Evolutionary conservation across 2,113 vertebrate species (phyloP).

Genomic region (Pituophis catenifer): DNA sequence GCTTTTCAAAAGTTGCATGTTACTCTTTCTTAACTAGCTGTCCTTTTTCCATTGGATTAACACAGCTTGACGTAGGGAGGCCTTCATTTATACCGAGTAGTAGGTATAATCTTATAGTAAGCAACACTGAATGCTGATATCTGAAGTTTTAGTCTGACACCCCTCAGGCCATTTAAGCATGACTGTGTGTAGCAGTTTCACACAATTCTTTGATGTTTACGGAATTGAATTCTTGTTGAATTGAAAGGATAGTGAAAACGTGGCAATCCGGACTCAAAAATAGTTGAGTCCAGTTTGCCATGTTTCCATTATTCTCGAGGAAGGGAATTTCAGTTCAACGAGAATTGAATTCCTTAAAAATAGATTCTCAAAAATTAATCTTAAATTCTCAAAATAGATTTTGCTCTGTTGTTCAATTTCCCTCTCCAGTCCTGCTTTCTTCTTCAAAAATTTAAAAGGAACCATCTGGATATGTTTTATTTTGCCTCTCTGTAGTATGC

Average conservation of each 20-base stretch:
- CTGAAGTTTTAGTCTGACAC: neutral
- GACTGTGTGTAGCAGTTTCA: neutral
- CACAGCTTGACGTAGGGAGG: neutral
- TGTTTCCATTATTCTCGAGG: neutral
- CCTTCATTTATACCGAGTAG: neutral
- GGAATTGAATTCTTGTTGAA: neutral
- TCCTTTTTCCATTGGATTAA: neutral
- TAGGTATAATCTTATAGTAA: neutral
- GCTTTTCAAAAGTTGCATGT: neutral
- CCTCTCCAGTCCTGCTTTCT: neutral
- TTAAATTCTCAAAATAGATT: neutral
- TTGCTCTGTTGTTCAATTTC: neutral
- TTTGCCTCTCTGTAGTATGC: neutral
- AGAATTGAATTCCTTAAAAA: neutral
- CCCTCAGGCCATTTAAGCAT: neutral
- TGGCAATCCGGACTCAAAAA: neutral
- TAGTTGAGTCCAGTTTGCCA: neutral
- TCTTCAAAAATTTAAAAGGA: neutral
- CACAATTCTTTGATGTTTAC: neutral
- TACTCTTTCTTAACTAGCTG: neutral
- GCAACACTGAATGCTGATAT: neutral
- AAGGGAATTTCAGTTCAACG: neutral
- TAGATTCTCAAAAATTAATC: neutral
- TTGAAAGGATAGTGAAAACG: neutral
- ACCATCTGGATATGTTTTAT: neutral